Base-by-base conservation (phyloP, 2,113 vertebrate genomes). In the Passer montanus region DNA sequence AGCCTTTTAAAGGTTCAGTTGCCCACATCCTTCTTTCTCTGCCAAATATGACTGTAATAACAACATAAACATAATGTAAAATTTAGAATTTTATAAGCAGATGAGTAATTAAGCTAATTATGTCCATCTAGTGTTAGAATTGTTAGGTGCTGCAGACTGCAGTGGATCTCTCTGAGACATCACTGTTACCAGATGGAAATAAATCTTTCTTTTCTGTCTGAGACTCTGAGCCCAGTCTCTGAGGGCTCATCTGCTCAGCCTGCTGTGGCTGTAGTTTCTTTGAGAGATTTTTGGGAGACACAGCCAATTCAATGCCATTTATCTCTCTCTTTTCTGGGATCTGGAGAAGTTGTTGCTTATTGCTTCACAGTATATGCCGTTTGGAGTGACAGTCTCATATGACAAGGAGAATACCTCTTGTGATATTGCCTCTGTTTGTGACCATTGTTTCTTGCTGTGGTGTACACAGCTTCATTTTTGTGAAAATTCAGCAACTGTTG, bases 281-380 rank as follows among this genome's bases (percentile, higher is more conserved):
- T 89, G 60, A 94, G 93, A 92, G 15, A 37, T 84, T 94, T 84
- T 84, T 56, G 64, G 83, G 80, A 96, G 89, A 75, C 73, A 84
- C 41, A 78, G 90, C 92, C 95, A 95, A 84, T 84, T 93, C 83
- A 50, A 37, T 78, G 89, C n/a, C 64, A 67, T 96, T 95, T 95
- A 87, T 75, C 41, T 94, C 62, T 33, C 56, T 78, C 35, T 27
- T 87, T 78, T 91, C 69, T 82, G 43, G 26, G 31, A 79, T 84
- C 31, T 68, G 56, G 69, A 89, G 72, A 92, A 93, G 64, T 28
- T 89, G 69, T 68, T 95, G 20, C 84, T 87, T 93, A 75, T 84
- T 82, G 75, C 69, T 91, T 84, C 77, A 72, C 81, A 74, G 76
- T 75, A 67, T 62, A 73, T 89, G 87, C 59, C 81, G 72, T 37